phyloP scores from a whole-genome alignment of 2,113 vertebrate genomes.

The Corythornis vintsioides region DNA sequence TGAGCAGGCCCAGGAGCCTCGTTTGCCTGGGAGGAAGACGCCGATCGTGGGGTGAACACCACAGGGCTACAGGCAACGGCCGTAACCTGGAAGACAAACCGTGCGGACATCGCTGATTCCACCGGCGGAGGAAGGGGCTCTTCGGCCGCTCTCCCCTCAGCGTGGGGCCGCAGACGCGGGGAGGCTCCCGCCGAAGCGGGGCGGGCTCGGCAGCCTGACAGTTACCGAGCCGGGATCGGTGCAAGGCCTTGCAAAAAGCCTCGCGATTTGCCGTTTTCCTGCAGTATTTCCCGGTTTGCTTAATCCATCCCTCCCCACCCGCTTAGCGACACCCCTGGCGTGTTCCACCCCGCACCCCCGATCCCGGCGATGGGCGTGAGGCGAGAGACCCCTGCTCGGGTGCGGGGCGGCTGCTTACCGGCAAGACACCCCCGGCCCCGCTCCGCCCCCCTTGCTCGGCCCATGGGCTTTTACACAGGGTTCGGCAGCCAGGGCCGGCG shows the following conservation, averaged over 20 bases:
- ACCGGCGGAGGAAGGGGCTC: background rate
- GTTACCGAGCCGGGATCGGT: too few relatives aligned
- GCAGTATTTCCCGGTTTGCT: background rate
- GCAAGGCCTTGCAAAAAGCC: too few relatives aligned
- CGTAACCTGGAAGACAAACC: background rate
- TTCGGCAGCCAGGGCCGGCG: too few relatives aligned
- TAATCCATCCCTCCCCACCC: background rate
- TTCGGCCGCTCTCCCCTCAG: accelerated
- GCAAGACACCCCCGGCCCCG: too few relatives aligned
- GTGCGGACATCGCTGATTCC: accelerated
- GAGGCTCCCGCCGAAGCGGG: background rate
- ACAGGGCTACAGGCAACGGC: background rate
- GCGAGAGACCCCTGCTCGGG: too few relatives aligned
- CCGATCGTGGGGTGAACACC: accelerated
- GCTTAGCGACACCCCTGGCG: accelerated
- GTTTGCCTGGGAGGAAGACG: background rate
- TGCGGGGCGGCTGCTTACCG: too few relatives aligned
- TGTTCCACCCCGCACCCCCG: background rate
- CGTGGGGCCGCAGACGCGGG: too few relatives aligned
- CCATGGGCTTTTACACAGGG: too few relatives aligned
- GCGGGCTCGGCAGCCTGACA: background rate
- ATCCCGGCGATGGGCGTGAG: too few relatives aligned
- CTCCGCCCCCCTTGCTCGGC: too few relatives aligned
- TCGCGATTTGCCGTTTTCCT: background rate
- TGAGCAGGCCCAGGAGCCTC: background rate